Evolutionary conservation across 30 jellyfish, hydroid and myxozoan genomes (phyloP), one percentile per base, ranked within the genome.

Genomic region (Cassiopea andromeda): DNA sequence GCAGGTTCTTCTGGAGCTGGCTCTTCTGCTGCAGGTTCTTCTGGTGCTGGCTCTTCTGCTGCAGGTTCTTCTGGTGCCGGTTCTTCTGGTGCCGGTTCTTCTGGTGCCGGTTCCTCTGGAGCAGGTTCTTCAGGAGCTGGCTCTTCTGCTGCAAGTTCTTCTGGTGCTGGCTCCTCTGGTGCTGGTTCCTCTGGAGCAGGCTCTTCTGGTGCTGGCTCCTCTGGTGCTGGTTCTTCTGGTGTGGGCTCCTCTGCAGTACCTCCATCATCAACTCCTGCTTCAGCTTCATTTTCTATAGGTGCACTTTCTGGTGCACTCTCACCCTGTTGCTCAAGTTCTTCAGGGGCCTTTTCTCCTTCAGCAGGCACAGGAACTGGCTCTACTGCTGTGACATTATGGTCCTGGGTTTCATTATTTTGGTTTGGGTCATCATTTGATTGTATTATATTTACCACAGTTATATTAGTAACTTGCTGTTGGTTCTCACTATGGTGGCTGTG

Each of bases 11-110:
- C 85, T 10, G 92, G 60, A 4, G 69, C 75, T 5, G 92, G 76
- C 27, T 84, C 92, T 15, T 82, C 90, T 2, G 90, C 59, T 7
- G 92, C 85, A n/a, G 85, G 76, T 18, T 71, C 92, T 64, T 84
- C 92, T 0, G 90, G 81, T 1, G 90, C 73, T 9, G 92, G 84
- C 74, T 83, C 92, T 15, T 73, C 92, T 69, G 84, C 85, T 2
- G 92, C 85, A 12, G 92, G 85, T 5, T 75, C 87, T 54, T 85
- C 93, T 17, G 93, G 72, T 12, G 84, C 71, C 0, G 87, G 81
- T 16, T 85, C 93, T 71, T 75, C 87, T 1, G 93, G 81, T 1
- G 85, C 77, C 8, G 90, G 85, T 2, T 83, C 90, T 17, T 60
- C 84, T 13, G 91, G 47, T 9, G 92, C 69, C n/a, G 92, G 89